Percentiles rank a stretch among this genome's conserved stretches.
These are phyloP conservation scores for Bombus balteatus DNA, from an alignment of 1,140 invertebrate genomes.

Conservation along the genomic window DNA sequence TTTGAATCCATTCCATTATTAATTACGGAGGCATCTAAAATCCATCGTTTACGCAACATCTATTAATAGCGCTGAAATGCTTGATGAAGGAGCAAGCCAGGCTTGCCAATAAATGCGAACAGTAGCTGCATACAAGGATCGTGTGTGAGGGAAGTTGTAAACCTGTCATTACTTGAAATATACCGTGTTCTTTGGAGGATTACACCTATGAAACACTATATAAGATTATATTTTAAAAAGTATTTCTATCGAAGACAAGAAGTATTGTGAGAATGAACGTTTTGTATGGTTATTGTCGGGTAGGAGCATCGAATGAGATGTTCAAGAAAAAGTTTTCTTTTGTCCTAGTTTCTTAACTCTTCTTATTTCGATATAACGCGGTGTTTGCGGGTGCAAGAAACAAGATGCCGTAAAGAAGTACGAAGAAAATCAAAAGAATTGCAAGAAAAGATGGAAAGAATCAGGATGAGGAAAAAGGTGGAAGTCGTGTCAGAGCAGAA, in stretches of 20 bases:
- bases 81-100: neutral
- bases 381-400: neutral
- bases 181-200: neutral
- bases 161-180: neutral
- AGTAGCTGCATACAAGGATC: neutral
- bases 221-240: neutral
- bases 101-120: conserved; percentile 1
- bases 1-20: conserved; percentile 44
- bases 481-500: neutral
- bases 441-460: neutral
- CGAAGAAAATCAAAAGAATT: neutral
- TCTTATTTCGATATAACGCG: neutral
- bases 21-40: conserved; percentile 38
- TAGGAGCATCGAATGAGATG: neutral
- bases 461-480: neutral
- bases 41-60: conserved; percentile 34
- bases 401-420: neutral
- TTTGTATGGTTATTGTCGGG: conserved; percentile 6
- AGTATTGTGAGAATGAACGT: neutral
- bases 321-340: neutral
- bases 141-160: neutral
- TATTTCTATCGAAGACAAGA: too few relatives aligned
- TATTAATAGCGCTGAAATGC: conserved; percentile 7
- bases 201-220: neutral
- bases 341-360: conserved; percentile 15